These are phyloP conservation scores for Dicrostonyx torquatus DNA, from an alignment of 2,797 vertebrate species.

Conservation along the genomic window DNA sequence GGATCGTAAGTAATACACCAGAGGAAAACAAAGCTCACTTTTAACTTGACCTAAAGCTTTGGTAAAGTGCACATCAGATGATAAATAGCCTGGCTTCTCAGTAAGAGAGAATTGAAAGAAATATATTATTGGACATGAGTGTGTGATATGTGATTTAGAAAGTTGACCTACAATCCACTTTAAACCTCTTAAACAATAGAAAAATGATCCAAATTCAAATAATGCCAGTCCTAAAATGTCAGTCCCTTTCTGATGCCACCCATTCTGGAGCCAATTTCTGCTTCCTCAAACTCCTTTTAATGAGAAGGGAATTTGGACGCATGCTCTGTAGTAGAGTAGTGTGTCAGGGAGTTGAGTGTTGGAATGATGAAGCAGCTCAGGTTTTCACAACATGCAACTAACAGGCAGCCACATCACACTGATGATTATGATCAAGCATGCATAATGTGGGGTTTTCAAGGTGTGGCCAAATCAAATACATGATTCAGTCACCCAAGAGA, in stretches of 20 bases:
- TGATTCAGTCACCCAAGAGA: background rate
- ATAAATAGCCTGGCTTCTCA: rapidly evolving
- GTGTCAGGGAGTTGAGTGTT: background rate
- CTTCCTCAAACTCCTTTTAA: background rate
- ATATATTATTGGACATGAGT: background rate
- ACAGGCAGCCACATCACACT: background rate
- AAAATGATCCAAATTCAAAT: background rate
- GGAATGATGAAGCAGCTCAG: background rate
- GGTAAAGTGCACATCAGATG: background rate
- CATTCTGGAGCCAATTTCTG: background rate
- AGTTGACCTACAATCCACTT: background rate
- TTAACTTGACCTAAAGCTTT: background rate
- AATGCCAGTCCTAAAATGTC: background rate
- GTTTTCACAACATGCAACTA: background rate
- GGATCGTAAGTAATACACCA: background rate
- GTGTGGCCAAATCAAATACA: background rate
- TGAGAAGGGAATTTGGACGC: background rate
- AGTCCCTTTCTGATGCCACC: background rate
- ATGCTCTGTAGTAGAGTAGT: background rate
- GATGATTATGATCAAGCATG: background rate
- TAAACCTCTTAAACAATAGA: background rate
- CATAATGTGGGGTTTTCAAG: background rate
- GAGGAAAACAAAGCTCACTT: background rate
- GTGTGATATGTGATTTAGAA: background rate
- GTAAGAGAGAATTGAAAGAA: background rate